Evolutionary conservation across 2,797 vertebrate species (phyloP).

Genomic region (Acomys russatus): DNA sequence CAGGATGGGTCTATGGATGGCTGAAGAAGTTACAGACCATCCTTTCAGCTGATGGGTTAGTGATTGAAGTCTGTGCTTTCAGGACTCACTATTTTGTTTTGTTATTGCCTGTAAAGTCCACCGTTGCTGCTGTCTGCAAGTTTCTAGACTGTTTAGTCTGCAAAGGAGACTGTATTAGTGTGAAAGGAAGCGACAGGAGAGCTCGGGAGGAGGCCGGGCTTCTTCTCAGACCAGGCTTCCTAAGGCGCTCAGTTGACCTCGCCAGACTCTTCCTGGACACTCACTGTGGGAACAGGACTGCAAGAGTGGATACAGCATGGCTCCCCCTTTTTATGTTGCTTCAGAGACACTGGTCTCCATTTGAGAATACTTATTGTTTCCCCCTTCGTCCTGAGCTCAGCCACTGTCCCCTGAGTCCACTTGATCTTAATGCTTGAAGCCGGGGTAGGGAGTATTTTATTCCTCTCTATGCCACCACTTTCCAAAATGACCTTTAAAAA

Average conservation of each 20-base stretch:
- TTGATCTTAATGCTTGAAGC: not conserved
- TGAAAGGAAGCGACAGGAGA: not conserved
- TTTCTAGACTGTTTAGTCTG: not conserved
- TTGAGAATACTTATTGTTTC: not conserved
- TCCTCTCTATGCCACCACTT: not conserved
- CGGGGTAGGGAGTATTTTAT: not conserved
- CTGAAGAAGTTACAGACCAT: conserved; percentile 5
- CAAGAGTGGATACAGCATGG: not conserved
- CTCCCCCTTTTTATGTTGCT: not conserved
- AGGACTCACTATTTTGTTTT: not conserved
- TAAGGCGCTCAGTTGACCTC: not conserved
- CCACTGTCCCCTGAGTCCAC: not conserved
- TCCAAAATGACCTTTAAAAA: too few species aligned
- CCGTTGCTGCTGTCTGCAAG: not conserved
- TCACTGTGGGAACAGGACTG: not conserved
- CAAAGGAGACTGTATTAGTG: not conserved
- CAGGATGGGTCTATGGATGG: not conserved
- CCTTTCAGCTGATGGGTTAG: not conserved
- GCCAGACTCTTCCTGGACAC: not conserved
- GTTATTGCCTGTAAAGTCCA: not conserved
- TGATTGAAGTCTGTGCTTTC: not conserved
- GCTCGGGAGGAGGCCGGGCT: not conserved
- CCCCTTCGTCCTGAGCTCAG: not conserved
- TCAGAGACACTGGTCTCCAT: not conserved
- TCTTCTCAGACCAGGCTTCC: not conserved